Conservation (phyloP, 2,113 vertebrate genomes). For the Ursus arctos region DNA sequence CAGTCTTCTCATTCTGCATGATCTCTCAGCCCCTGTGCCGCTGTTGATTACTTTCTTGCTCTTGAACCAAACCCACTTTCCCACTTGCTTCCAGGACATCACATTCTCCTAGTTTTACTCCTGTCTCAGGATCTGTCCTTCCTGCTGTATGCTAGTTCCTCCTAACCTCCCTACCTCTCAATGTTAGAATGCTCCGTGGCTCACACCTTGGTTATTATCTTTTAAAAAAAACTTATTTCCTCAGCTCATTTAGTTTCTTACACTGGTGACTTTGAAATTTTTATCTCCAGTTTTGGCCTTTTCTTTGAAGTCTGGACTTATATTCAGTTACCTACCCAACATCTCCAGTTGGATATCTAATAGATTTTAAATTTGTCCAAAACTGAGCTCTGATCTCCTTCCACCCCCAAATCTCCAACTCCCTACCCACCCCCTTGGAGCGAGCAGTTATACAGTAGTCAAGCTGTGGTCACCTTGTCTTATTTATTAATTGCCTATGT, state of each 20-base stretch:
- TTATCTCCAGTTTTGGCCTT: background rate
- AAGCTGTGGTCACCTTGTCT: background rate
- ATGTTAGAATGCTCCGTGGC: background rate
- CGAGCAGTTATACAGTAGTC: background rate
- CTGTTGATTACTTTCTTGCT: background rate
- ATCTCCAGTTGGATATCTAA: background rate
- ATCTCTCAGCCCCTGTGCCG: background rate
- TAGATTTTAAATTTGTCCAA: background rate
- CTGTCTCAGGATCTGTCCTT: background rate
- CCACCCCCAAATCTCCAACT: background rate
- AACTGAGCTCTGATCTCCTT: background rate
- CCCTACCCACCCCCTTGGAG: background rate
- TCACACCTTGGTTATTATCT: background rate
- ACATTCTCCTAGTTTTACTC: background rate
- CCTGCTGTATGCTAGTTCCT: background rate
- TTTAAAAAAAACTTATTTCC: background rate
- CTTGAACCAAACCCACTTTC: constrained; percentile 15
- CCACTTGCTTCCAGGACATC: background rate
- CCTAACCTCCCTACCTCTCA: background rate
- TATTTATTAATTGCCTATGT: background rate
- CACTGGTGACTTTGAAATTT: background rate
- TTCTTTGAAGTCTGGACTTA: background rate
- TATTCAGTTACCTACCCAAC: background rate
- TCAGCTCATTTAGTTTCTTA: constrained; percentile 20
- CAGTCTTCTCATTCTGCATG: background rate